Conservation (phyloP, 2,888 invertebrate species). For the Hecatera dysodea region DNA sequence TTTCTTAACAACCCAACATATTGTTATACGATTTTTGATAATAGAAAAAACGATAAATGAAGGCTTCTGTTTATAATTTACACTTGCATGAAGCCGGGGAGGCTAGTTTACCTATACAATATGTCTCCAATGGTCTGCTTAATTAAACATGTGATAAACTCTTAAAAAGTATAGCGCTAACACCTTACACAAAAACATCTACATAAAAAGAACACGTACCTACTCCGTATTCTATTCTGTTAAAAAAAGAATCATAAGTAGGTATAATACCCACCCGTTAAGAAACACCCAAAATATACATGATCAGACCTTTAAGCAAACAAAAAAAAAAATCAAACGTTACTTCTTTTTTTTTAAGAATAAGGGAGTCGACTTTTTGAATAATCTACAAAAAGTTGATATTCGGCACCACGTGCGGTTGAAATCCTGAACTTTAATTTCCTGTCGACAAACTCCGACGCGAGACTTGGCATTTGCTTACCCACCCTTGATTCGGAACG, state of each 20-base stretch:
- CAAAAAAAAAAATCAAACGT: conserved; percentile 18
- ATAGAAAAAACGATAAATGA: too few species aligned
- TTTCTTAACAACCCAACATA: too few species aligned
- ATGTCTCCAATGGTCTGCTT: too few species aligned
- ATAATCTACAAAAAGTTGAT: conserved; percentile 58
- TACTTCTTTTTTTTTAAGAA: conserved; percentile 18
- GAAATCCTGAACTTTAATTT: conserved; percentile 74
- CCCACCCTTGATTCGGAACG: conserved; percentile 24
- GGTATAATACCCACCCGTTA: neutral
- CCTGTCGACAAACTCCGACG: conserved; percentile 67
- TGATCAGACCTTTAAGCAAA: conserved; percentile 16
- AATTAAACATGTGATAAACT: neutral
- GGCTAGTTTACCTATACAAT: too few species aligned
- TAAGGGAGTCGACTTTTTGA: conserved; percentile 33
- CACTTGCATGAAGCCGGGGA: too few species aligned
- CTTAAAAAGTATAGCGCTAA: neutral
- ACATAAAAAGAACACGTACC: neutral
- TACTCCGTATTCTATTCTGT: neutral
- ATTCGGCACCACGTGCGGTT: conserved; percentile 58
- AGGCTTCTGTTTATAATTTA: too few species aligned
- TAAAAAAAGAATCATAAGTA: conserved; percentile 15
- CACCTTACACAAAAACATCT: neutral
- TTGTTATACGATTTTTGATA: too few species aligned
- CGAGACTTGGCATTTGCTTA: conserved; percentile 54
- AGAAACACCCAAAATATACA: conserved; percentile 17